Conservation (phyloP, 2,113 vertebrate species). For the Caranx ignobilis region DNA sequence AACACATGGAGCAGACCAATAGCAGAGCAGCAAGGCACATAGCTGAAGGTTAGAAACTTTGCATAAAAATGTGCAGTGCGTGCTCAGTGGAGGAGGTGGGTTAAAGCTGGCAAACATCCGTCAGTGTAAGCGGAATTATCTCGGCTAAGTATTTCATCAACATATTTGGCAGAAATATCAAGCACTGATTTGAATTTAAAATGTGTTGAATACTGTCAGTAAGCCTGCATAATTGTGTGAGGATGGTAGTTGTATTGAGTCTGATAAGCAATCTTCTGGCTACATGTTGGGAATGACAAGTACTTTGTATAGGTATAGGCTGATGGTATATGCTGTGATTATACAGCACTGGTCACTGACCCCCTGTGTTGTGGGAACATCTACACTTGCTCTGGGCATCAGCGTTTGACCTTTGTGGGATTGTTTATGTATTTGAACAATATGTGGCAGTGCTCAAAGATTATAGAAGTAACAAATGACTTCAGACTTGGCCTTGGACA, state of each 20-base stretch:
- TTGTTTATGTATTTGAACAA: not conserved
- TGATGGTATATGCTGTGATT: not conserved
- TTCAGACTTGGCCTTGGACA: not conserved
- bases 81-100: conserved; percentile 26
- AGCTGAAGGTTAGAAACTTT: conserved; percentile 29
- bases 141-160: conserved; percentile 54
- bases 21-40: conserved; percentile 6
- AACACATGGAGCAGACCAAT: conserved; percentile 14
- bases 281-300: conserved; percentile 26
- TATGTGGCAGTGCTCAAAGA: not conserved
- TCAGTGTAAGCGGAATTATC: conserved; percentile 34
- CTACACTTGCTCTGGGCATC: not conserved
- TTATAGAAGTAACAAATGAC: not conserved
- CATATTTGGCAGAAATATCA: conserved; percentile 48
- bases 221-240: conserved; percentile 43
- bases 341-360: not conserved
- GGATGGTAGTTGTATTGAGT: conserved; percentile 36
- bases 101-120: conserved; percentile 39
- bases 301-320: too few relatives aligned
- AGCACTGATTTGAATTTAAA: conserved; percentile 64
- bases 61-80: conserved; percentile 16
- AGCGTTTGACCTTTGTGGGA: not conserved
- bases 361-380: not conserved
- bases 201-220: conserved; percentile 40
- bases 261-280: conserved; percentile 30